phyloP scores from a whole-genome alignment of 1,140 invertebrate species.

The Gonioctena quinquepunctata region DNA sequence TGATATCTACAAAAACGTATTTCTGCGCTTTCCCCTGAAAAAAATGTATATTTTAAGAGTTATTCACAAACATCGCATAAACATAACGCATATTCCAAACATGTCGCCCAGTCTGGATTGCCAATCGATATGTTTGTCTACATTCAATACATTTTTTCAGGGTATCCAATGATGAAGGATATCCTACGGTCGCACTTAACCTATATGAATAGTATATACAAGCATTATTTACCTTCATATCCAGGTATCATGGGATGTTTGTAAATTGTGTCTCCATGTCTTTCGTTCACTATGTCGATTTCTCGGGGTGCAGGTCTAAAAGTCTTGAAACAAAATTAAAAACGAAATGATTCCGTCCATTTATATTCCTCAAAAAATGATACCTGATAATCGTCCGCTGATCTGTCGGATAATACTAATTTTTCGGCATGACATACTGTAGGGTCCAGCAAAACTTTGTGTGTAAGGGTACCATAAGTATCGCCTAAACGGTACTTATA shows the following conservation, averaged over 20 bases:
- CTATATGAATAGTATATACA: too few species aligned
- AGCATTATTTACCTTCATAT: conserved; percentile 63
- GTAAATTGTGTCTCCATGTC: conserved; percentile 67
- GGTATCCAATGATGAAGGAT: too few species aligned
- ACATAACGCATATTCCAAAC: too few species aligned
- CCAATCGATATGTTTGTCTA: too few species aligned
- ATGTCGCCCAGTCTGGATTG: too few species aligned
- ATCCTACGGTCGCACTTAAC: too few species aligned
- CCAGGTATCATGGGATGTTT: conserved; percentile 70
- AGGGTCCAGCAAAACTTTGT: conserved; percentile 73
- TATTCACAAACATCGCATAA: too few species aligned
- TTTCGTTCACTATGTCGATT: conserved; percentile 65
- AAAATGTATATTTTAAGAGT: too few species aligned
- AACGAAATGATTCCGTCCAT: neutral
- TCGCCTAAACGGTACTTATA: conserved; percentile 71
- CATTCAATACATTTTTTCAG: too few species aligned
- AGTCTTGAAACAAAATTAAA: conserved; percentile 51
- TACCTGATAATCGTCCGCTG: conserved; percentile 64
- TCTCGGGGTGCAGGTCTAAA: conserved; percentile 63
- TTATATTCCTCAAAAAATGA: neutral
- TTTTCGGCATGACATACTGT: conserved; percentile 69
- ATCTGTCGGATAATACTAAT: conserved; percentile 67
- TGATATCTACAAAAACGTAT: too few species aligned
- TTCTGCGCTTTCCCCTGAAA: too few species aligned
- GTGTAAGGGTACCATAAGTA: conserved; percentile 70